A percentile compares a stretch with the other conserved stretches of the same genome.
phyloP scores from a whole-genome alignment of 2,113 vertebrate genomes.

The Zosterops hypoxanthus region DNA sequence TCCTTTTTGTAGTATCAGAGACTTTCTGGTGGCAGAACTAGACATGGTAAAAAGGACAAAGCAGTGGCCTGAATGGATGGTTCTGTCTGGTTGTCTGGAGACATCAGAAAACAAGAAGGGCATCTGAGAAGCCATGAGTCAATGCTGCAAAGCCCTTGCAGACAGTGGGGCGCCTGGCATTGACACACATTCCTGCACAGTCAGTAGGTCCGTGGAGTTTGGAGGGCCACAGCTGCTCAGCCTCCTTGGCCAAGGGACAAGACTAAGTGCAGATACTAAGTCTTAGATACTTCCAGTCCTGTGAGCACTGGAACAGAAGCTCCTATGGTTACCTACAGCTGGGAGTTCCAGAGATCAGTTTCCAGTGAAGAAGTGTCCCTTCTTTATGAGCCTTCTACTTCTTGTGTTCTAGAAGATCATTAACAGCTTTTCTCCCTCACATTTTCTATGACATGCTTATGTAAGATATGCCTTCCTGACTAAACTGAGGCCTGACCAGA shows the following conservation, averaged over 20 bases:
- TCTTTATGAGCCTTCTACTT: background rate
- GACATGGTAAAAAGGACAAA: background rate
- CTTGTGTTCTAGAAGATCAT: background rate
- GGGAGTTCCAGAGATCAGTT: background rate
- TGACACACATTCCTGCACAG: rapidly evolving
- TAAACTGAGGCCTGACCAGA: background rate
- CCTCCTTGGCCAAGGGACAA: background rate
- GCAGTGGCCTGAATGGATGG: background rate
- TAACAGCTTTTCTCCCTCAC: background rate
- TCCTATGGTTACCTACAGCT: rapidly evolving
- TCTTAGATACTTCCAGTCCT: too few relatives aligned
- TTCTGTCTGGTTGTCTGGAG: background rate
- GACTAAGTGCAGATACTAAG: background rate
- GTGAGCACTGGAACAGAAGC: rapidly evolving
- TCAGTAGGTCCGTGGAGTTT: background rate
- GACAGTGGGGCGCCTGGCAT: background rate
- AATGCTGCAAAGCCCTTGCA: rapidly evolving
- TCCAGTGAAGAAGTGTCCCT: background rate
- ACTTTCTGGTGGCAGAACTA: background rate
- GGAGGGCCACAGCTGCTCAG: background rate
- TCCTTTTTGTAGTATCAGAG: background rate
- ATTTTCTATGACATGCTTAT: background rate
- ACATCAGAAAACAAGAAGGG: background rate
- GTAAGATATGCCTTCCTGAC: background rate
- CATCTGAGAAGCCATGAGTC: background rate